These are phyloP conservation scores for Australoheros facetus DNA, from an alignment of 2,797 vertebrate species.

Conservation along the genomic window DNA sequence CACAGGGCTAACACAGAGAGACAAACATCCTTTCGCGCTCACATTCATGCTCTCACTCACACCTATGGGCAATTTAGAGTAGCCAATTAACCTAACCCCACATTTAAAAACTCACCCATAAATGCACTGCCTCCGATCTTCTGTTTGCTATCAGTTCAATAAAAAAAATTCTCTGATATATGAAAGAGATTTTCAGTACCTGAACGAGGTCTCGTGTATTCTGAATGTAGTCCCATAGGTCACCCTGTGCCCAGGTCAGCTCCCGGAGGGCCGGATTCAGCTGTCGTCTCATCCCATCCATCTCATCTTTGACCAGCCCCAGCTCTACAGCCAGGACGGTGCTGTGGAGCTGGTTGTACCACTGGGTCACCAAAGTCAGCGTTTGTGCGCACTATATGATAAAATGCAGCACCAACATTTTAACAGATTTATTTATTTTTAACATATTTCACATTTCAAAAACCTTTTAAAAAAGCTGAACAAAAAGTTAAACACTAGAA, in stretches of 20 bases:
- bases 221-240: constrained; percentile 79
- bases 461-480: not conserved
- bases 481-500: not conserved
- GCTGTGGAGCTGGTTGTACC: constrained; percentile 80
- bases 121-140: not conserved
- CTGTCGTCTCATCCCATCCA: constrained; percentile 68
- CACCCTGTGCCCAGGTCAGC: constrained; percentile 79
- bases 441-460: not conserved
- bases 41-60: too few species aligned
- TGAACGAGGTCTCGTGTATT: constrained; percentile 64
- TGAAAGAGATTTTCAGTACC: constrained; percentile 33
- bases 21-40: too few species aligned
- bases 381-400: constrained; percentile 71
- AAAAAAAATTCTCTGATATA: not conserved
- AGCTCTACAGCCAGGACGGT: constrained; percentile 78
- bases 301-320: constrained; percentile 70
- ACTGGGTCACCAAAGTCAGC: constrained; percentile 77
- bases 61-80: too few species aligned
- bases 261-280: constrained; percentile 70
- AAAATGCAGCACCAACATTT: not conserved
- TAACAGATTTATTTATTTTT: not conserved
- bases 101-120: not conserved
- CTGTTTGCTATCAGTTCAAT: not conserved
- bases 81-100: too few species aligned
- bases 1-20: too few species aligned